A percentile compares a stretch with the other conserved stretches of the same genome.
phyloP scores from a whole-genome alignment of 2,888 invertebrate species.

The Crematogaster levior region DNA sequence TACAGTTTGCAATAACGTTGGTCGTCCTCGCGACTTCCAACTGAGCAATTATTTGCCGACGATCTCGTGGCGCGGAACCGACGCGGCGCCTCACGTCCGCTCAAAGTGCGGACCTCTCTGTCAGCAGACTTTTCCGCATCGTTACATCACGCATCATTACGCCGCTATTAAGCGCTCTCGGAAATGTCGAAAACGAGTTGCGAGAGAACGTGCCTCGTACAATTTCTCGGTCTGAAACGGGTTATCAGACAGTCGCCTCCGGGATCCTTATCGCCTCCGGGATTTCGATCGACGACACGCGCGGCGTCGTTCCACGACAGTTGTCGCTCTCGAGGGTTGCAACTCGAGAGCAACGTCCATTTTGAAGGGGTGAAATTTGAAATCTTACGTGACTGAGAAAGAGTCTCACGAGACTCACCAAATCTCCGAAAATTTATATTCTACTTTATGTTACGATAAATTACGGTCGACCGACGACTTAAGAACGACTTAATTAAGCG shows the following conservation, averaged over 20 bases:
- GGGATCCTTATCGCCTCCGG: slow-evolving; percentile 68
- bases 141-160: slow-evolving; percentile 40
- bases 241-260: slow-evolving; percentile 73
- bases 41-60: slow-evolving; percentile 4
- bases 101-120: background rate
- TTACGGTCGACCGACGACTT: background rate
- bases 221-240: slow-evolving; percentile 67
- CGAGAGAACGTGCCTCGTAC: slow-evolving; percentile 49
- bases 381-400: background rate
- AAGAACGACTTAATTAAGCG: background rate
- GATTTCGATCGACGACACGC: slow-evolving; percentile 61
- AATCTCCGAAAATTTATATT: background rate
- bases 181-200: slow-evolving; percentile 65
- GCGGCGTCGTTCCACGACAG: background rate
- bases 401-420: background rate
- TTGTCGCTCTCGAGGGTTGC: background rate
- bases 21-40: background rate
- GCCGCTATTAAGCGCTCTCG: slow-evolving; percentile 10
- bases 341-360: background rate
- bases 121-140: background rate
- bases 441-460: background rate
- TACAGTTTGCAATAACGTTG: background rate
- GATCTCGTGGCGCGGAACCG: background rate
- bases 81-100: background rate
- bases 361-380: background rate